Conservation (phyloP, 2,113 vertebrate species). For the Anolis sagrei region DNA sequence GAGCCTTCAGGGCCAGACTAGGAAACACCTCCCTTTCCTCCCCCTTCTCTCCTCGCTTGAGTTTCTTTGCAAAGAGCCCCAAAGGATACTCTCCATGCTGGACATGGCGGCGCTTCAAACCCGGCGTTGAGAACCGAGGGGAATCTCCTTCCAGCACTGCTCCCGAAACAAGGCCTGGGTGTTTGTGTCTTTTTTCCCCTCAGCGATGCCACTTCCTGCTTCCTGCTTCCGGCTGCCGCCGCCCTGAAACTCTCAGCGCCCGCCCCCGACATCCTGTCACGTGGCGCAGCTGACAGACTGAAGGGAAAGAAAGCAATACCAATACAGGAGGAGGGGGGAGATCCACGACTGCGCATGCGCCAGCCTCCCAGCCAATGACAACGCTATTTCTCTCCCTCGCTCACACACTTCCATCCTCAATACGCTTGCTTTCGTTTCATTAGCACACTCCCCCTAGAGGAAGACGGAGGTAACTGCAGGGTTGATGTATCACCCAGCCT, state of each 20-base stretch:
- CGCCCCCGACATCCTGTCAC: neutral
- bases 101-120: conserved; percentile 56
- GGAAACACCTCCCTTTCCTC: too few relatives aligned
- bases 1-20: too few relatives aligned
- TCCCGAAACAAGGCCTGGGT: neutral
- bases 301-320: too few relatives aligned
- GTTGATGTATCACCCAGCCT: too few relatives aligned
- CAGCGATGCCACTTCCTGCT: neutral
- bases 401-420: too few relatives aligned
- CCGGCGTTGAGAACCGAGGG: neutral
- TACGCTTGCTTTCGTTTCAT: neutral
- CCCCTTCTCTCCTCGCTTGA: neutral
- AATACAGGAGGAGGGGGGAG: too few relatives aligned
- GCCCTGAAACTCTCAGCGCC: neutral
- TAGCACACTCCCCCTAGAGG: neutral
- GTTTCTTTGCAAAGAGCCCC: neutral
- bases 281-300: neutral
- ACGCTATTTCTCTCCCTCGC: neutral
- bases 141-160: too few relatives aligned
- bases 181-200: neutral
- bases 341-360: neutral
- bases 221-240: neutral
- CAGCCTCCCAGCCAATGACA: too few relatives aligned
- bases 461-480: neutral
- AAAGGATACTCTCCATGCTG: conserved; percentile 86